These are phyloP conservation scores for Physocephala rufipes DNA, from an alignment of 2,888 invertebrate genomes.

Conservation along the genomic window DNA sequence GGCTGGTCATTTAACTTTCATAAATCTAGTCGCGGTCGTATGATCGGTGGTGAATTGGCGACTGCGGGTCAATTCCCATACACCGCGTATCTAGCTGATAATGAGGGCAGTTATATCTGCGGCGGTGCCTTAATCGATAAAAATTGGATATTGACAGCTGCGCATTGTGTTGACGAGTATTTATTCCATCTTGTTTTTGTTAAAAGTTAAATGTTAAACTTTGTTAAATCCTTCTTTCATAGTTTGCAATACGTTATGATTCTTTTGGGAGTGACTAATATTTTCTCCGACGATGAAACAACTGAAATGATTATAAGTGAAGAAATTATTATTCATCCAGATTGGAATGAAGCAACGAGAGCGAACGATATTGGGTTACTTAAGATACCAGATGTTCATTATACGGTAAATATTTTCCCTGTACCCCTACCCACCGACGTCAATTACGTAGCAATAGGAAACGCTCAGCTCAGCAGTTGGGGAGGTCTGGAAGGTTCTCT, in stretches of 20 bases:
- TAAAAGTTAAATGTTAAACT: no score
- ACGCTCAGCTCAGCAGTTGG: no score
- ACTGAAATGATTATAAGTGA: background rate
- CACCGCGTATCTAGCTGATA: background rate
- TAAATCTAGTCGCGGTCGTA: background rate
- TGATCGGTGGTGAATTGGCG: background rate
- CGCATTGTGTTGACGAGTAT: constrained; percentile 58
- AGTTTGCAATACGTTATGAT: background rate
- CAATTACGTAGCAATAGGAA: no score
- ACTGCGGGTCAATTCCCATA: background rate
- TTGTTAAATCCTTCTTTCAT: no score
- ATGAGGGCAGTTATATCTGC: constrained; percentile 43
- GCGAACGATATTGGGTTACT: background rate
- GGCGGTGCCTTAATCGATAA: constrained; percentile 56
- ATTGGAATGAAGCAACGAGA: background rate
- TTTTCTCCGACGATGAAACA: background rate
- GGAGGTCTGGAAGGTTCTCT: no score
- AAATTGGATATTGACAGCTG: constrained; percentile 58
- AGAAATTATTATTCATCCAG: background rate
- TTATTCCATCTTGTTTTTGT: no score
- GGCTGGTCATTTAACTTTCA: no score
- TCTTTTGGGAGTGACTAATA: background rate
- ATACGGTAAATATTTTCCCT: no score
- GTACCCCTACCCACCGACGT: no score
- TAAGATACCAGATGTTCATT: no score